phyloP scores from a whole-genome alignment of 2,113 vertebrate species.

The Melanostigma gelatinosum region DNA sequence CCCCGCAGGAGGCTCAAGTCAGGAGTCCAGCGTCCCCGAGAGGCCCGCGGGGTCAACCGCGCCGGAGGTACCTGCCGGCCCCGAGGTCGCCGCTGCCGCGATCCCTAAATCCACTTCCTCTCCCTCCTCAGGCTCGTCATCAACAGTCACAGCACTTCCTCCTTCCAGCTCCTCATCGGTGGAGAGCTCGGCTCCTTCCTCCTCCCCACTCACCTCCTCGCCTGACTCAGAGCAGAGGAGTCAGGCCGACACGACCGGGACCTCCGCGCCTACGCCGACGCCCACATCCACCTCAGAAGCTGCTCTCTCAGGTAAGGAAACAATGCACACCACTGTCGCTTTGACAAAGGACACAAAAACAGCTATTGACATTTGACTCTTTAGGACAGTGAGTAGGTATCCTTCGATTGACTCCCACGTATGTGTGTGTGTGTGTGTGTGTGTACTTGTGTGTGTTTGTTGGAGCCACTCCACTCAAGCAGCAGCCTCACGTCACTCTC shows the following conservation, averaged over 20 bases:
- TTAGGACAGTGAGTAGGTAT: background rate
- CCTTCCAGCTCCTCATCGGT: conserved; percentile 84
- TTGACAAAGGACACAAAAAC: background rate
- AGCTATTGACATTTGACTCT: background rate
- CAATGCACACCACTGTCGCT: background rate
- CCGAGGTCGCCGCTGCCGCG: conserved; percentile 40
- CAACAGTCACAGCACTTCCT: conserved; percentile 83
- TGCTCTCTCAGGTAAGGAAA: conserved; percentile 75
- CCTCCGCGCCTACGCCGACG: conserved; percentile 22
- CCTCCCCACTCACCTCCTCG: conserved; percentile 83
- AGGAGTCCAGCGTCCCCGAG: conserved; percentile 69
- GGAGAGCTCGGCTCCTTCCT: conserved; percentile 83
- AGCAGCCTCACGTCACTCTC: conserved; percentile 62
- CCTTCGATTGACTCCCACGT: background rate
- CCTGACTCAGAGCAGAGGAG: conserved; percentile 86
- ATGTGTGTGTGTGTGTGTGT: background rate
- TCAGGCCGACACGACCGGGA: conserved; percentile 44
- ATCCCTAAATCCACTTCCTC: conserved; percentile 81
- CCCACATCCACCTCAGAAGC: conserved; percentile 71
- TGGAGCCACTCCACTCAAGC: conserved; percentile 69
- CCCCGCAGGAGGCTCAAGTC: conserved; percentile 71
- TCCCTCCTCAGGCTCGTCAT: conserved; percentile 82
- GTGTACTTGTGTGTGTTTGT: conserved; percentile 34
- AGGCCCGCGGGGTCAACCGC: conserved; percentile 83
- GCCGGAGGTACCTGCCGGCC: conserved; percentile 60